Base-by-base conservation (phyloP, 2,113 vertebrate species). In the Eclectus roratus region DNA sequence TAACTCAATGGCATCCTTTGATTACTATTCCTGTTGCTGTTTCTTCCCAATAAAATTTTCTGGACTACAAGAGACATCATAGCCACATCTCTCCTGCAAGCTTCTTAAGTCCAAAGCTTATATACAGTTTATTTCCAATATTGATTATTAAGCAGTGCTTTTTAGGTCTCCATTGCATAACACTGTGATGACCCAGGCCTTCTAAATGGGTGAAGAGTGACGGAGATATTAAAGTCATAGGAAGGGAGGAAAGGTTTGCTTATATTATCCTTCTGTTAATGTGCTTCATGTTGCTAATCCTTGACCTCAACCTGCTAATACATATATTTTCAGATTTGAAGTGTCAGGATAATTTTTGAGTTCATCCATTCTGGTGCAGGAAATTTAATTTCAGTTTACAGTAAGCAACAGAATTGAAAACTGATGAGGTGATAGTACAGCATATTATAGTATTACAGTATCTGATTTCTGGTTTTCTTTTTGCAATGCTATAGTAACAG, bases 381-480 rank as follows among this genome's bases (percentile, higher is more conserved):
- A 93, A 91, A 93, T 95, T 91, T 72, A 79, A 93, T 93, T 91
- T 80, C 39, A 35, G 63, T 4, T 85, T 50, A 58, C 13, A 80
- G 43, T 60, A 91, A 89, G 41, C 6, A 2, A 55, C 46, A 83
- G 66, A 91, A 80, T 50, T 80, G 76, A 93, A 95, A 85, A 88
- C 85, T 17, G 60, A 88, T 3, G 4, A 91, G 50, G 46, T 77
- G 58, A 73, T 70, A 74, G 25, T 49, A 79, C 33, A 83, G 49
- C 43, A 35, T 44, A 71, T 83, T 88, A 80, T 10, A 66, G 5
- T 43, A 81, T 61, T 69, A 81, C 31, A 68, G 66, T 61, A 91
- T 73, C 53, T 77, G 63, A 88, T 85, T 88, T 83, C 55, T 83
- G 68, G 88, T 82, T 85, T 55, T 46, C 10, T 68, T 88, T 88